These are phyloP conservation scores for Phaedon cochleariae DNA, from an alignment of 2,888 invertebrate species.

Conservation along the genomic window DNA sequence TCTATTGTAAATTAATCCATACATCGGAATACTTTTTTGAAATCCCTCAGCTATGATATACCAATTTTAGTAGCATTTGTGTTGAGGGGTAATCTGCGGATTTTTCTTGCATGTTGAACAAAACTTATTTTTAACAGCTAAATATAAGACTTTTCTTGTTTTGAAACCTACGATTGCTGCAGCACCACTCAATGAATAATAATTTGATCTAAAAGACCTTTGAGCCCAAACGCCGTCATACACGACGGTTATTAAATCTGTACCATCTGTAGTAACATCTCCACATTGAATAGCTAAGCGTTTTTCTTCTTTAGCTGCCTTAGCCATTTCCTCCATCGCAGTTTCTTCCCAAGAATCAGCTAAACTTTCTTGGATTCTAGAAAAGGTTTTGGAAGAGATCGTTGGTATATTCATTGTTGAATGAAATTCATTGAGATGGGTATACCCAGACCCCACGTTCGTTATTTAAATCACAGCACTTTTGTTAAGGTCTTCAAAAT, in stretches of 20 bases:
- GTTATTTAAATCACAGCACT: slow-evolving; percentile 6
- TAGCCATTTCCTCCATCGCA: slow-evolving; percentile 14
- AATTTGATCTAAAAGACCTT: slow-evolving; percentile 10
- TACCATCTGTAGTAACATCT: slow-evolving; percentile 15
- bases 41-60: slow-evolving; percentile 8
- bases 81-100: slow-evolving; percentile 5
- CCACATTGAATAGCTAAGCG: slow-evolving; percentile 4
- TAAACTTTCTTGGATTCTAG: slow-evolving; percentile 3
- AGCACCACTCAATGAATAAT: slow-evolving; percentile 15
- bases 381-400: slow-evolving; percentile 7
- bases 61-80: slow-evolving; percentile 18
- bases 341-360: slow-evolving; percentile 6
- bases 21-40: slow-evolving; percentile 4
- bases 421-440: slow-evolving; percentile 7
- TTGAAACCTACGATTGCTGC: slow-evolving; percentile 12
- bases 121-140: slow-evolving; percentile 16
- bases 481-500: slow-evolving; percentile 3
- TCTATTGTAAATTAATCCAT: slow-evolving; percentile 11
- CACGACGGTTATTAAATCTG: slow-evolving; percentile 13
- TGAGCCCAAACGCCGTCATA: slow-evolving; percentile 17
- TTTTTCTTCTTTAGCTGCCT: slow-evolving; percentile 10
- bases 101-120: not conserved
- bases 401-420: slow-evolving; percentile 6
- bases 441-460: slow-evolving; percentile 6
- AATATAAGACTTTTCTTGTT: slow-evolving; percentile 16